phyloP scores from a whole-genome alignment of 1,140 invertebrate genomes.

The Drosophila parvula region DNA sequence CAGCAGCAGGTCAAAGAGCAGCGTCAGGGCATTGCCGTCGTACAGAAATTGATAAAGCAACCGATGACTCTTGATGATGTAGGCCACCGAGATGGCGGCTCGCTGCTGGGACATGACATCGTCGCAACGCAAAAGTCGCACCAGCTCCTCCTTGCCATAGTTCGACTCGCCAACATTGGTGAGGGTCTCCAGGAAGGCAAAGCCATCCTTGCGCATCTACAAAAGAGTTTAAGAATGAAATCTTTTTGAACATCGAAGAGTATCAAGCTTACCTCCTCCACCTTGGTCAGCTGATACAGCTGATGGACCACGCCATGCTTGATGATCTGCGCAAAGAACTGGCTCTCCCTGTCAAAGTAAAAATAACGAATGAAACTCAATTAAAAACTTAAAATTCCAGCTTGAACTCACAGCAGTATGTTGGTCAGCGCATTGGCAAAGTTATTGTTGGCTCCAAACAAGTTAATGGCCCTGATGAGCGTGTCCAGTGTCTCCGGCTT shows the following conservation, averaged over 20 bases:
- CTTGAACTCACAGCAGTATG: slow-evolving; percentile 73
- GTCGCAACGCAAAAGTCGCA: slow-evolving; percentile 69
- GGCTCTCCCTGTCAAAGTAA: slow-evolving; percentile 65
- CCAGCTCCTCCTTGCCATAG: slow-evolving; percentile 81
- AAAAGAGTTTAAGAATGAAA: neutral
- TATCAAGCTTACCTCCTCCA: slow-evolving; percentile 58
- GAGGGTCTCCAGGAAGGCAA: slow-evolving; percentile 75
- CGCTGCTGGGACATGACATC: slow-evolving; percentile 73
- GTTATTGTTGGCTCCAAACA: slow-evolving; percentile 77
- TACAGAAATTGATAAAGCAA: slow-evolving; percentile 78
- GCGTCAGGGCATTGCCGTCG: slow-evolving; percentile 70
- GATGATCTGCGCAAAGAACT: slow-evolving; percentile 82
- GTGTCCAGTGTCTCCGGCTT: slow-evolving; percentile 78
- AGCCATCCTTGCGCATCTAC: slow-evolving; percentile 74
- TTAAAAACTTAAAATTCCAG: neutral
- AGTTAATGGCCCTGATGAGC: slow-evolving; percentile 72
- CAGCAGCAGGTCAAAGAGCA: slow-evolving; percentile 74
- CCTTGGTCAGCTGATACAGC: slow-evolving; percentile 76
- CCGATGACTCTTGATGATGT: slow-evolving; percentile 76
- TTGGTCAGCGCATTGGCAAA: slow-evolving; percentile 77
- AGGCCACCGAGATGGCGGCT: slow-evolving; percentile 77
- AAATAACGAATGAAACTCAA: neutral
- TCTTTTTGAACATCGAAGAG: neutral
- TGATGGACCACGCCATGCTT: slow-evolving; percentile 80
- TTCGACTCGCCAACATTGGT: slow-evolving; percentile 82